Conservation (phyloP, 2,888 invertebrate genomes). For the Apodemia mormo region DNA sequence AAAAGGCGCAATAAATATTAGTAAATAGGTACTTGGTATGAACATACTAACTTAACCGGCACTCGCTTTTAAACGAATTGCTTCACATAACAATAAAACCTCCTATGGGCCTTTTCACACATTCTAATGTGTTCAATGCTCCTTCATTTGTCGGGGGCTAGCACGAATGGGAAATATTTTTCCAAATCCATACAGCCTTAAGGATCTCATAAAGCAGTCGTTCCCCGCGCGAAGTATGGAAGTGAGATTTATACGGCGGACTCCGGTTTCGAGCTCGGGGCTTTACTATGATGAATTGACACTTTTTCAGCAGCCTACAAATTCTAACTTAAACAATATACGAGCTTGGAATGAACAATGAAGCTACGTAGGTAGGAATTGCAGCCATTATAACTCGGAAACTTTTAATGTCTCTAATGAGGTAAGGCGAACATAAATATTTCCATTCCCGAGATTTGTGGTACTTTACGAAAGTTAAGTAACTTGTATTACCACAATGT, state of each 20-base stretch:
- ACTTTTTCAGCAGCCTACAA: constrained; percentile 79
- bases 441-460: constrained; percentile 68
- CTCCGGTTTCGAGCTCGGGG: constrained; percentile 73
- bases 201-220: constrained; percentile 82
- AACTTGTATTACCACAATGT: constrained; percentile 45
- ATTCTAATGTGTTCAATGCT: constrained; percentile 78
- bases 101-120: constrained; percentile 77
- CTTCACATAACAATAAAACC: constrained; percentile 79
- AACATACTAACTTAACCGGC: constrained; percentile 62
- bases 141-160: constrained; percentile 79
- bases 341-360: constrained; percentile 78
- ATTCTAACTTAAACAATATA: constrained; percentile 75
- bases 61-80: constrained; percentile 81
- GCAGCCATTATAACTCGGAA: constrained; percentile 67
- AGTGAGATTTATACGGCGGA: constrained; percentile 81
- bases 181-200: constrained; percentile 83
- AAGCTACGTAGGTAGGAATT: constrained; percentile 56
- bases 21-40: constrained; percentile 74
- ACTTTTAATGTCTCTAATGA: constrained; percentile 79
- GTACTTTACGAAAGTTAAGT: constrained; percentile 59
- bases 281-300: constrained; percentile 81
- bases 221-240: constrained; percentile 80
- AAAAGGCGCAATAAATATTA: constrained; percentile 59
- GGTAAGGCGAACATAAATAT: constrained; percentile 70
- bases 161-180: constrained; percentile 81